Percentiles rank a stretch among this genome's conserved stretches.
Evolutionary conservation across 2,113 vertebrate genomes (phyloP).

Genomic region (Campylorhamphus procurvoides): DNA sequence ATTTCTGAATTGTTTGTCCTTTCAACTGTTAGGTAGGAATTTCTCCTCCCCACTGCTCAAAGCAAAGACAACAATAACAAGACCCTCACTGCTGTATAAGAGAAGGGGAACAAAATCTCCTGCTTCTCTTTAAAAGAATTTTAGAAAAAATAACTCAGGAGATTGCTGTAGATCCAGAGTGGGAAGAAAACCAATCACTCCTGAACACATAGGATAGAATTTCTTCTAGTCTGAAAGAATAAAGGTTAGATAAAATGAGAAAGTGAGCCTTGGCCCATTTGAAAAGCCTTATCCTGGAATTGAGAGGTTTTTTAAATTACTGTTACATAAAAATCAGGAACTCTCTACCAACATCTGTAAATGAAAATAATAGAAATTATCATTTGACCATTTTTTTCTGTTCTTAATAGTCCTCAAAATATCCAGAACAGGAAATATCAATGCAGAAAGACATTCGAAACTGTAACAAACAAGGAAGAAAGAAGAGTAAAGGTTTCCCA

Average conservation of each 20-base stretch:
- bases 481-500: neutral
- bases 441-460: neutral
- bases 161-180: neutral
- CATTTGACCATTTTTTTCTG: neutral
- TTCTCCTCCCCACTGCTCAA: neutral
- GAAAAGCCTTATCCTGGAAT: neutral
- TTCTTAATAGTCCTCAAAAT: neutral
- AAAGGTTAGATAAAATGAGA: neutral
- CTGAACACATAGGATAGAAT: neutral
- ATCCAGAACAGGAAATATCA: neutral
- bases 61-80: conserved; percentile 12
- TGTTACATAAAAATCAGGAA: neutral
- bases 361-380: neutral
- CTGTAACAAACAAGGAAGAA: neutral
- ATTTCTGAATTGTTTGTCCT: neutral
- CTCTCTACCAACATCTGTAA: neutral
- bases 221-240: neutral
- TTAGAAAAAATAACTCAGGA: neutral
- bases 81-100: neutral
- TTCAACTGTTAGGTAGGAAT: neutral
- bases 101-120: neutral
- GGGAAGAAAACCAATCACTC: conserved; percentile 3
- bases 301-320: neutral
- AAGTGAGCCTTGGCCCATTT: neutral
- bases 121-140: neutral